Evolutionary conservation across 2,113 vertebrate species (phyloP), one percentile per base, ranked within the genome.

Genomic region (Clupea harengus): DNA sequence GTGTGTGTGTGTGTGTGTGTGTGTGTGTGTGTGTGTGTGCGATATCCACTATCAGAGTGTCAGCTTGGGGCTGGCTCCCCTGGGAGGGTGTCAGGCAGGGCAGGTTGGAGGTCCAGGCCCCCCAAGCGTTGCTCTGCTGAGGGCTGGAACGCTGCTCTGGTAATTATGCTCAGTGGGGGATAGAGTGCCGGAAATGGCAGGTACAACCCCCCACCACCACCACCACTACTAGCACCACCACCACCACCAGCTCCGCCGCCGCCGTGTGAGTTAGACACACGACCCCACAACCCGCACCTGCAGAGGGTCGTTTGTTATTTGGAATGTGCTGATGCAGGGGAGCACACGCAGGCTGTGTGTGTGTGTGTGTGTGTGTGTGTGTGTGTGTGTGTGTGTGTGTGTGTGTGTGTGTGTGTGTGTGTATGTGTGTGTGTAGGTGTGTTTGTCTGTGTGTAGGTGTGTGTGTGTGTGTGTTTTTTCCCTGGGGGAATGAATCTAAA

Each of bases 301-400:
- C 25, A 72, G n/a, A 67, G 0, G 25, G 64, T 72, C 64, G 25
- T 72, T 72, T 72, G 64, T 72, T 72, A 72, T 72, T 3, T 72
- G 64, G 7, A 72, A 72, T 28, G 67, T 81, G 44, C 75, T 81
- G 49, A n/a, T 57, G 78, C 81, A 39, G 39, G 39, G 39, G 39
- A 39, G 39, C 39, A 39, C 39, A 81, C 78, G 80, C 17, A 32
- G 39, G 39, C 6, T 49, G 80, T 67, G 84, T 46, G 50, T 60
- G 85, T 82, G 80, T 82, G 85, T 85, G 72, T 80, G 47, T 54
- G 72, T 81, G 46, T 85, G 80, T 39, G 78, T 60, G 85, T 64
- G 85, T 64, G 22, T 32, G 52, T 64, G 54, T 83, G 82, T 83
- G 54, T 64, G 52, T 64, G 32, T 44, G 83, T 64, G 52, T 64